phyloP scores from a whole-genome alignment of 53 echinoderm and acorn worm genomes.

The Stichopus horrens region DNA sequence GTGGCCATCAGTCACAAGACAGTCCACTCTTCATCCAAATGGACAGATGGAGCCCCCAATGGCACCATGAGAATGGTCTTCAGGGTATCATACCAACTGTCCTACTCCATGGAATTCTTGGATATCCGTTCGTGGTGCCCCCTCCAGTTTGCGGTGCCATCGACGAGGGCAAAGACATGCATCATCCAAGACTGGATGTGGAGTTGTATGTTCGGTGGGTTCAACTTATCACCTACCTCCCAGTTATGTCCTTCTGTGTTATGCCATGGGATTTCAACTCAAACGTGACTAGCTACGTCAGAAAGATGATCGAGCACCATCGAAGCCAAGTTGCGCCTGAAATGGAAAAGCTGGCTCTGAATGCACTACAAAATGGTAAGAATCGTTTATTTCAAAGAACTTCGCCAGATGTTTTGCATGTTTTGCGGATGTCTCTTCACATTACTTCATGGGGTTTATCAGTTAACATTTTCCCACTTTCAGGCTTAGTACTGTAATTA shows the following conservation, averaged over 20 bases:
- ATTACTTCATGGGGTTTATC: no score
- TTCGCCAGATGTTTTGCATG: not conserved
- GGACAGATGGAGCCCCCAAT: slow-evolving; percentile 73
- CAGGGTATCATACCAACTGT: slow-evolving; percentile 78
- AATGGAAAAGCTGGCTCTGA: slow-evolving; percentile 47
- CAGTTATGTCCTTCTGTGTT: slow-evolving; percentile 73
- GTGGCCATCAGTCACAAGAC: slow-evolving; percentile 74
- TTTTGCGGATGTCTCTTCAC: no score
- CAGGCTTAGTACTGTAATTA: no score
- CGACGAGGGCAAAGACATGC: slow-evolving; percentile 44
- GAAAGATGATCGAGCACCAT: slow-evolving; percentile 66
- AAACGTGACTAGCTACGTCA: slow-evolving; percentile 54
- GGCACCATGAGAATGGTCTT: slow-evolving; percentile 82
- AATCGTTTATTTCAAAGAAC: not conserved
- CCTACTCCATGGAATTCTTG: slow-evolving; percentile 72
- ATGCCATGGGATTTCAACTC: slow-evolving; percentile 78
- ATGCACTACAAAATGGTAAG: slow-evolving; percentile 69
- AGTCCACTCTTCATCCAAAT: slow-evolving; percentile 86
- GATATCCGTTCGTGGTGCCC: slow-evolving; percentile 89
- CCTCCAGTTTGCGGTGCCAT: slow-evolving; percentile 71
- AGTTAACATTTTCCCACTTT: no score
- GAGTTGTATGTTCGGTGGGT: slow-evolving; percentile 77
- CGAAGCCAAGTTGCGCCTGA: slow-evolving; percentile 54
- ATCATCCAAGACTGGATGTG: slow-evolving; percentile 26
- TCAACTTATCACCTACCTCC: slow-evolving; percentile 70